These are phyloP conservation scores for Oegoconia quadripuncta DNA, from an alignment of 2,888 invertebrate genomes.

Conservation along the genomic window DNA sequence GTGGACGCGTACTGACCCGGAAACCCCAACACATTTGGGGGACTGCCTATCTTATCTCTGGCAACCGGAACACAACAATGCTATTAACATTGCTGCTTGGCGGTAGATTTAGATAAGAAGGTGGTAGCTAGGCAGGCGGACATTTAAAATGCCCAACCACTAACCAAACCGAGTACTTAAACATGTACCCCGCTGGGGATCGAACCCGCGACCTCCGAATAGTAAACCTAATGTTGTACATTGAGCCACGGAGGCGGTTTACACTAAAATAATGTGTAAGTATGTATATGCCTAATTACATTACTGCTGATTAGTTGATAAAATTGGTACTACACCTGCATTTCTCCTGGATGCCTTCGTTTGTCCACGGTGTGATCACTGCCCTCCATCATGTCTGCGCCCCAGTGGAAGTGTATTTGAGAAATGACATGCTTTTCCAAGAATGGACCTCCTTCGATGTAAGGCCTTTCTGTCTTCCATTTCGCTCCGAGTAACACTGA, in stretches of 20 bases:
- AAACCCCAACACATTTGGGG: too few species aligned
- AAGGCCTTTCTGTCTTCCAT: conserved; percentile 81
- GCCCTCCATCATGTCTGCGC: conserved; percentile 78
- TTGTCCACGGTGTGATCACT: conserved; percentile 82
- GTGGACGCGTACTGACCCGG: too few species aligned
- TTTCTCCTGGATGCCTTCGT: conserved; percentile 78
- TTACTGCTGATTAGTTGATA: neutral
- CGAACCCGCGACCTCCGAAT: too few species aligned
- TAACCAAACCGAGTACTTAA: too few species aligned
- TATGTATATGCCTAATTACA: neutral
- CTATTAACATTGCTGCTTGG: too few species aligned
- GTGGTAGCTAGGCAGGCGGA: too few species aligned
- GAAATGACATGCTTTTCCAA: conserved; percentile 80
- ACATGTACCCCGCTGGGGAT: too few species aligned
- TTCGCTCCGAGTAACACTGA: conserved; percentile 81
- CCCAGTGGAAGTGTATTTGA: conserved; percentile 86
- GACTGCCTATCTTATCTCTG: too few species aligned
- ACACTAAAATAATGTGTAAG: neutral
- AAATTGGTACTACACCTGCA: conserved; percentile 65
- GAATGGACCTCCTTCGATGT: conserved; percentile 80
- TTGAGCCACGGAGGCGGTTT: neutral
- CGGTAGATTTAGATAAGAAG: too few species aligned
- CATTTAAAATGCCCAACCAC: too few species aligned
- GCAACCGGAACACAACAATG: too few species aligned
- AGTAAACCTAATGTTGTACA: too few species aligned